Base-by-base conservation (phyloP, 2,888 invertebrate genomes). In the Alsophila aescularia region DNA sequence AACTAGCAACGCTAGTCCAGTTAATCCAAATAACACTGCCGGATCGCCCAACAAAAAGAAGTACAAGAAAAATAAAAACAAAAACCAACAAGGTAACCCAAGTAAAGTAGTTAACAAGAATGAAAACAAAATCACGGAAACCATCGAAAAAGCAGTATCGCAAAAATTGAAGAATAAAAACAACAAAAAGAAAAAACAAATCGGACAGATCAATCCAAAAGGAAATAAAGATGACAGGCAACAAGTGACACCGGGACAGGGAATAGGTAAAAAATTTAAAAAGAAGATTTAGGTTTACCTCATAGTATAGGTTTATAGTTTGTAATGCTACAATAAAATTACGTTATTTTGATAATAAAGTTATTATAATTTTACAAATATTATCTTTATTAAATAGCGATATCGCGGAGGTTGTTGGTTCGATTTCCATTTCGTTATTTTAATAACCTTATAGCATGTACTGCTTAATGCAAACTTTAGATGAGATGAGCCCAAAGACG, bases 111-210 rank as follows among this genome's bases (percentile, higher is more conserved):
- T 52, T 4, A 52, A 47, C 15, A 64, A 78, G 69, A 74, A 69
- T 56, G 66, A 76, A 69, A 62, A 65, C 5, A 75, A 76, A 70
- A 66, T 88, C 5, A 76, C 83, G 9, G 81, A 83, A 43, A 73
- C 75, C 21, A 42, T 81, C 0, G 79, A 83, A 69, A 70, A 75
- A 4, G 73, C 69, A 48, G 81, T 74, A 34, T 75, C 88, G 2
- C 82, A 79, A 52, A 87, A 87, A 64, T 57, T 90, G 2, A 90
- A 89, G 70, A 83, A 81, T 24, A 75, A 83, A 56, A 64, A 75
- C 7, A 85, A 85, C 7, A 85, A 85, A 52, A 87, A 85, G 60
- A 78, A 84, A 40, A 83, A 89, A 57, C 72, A 80, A 66, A 84
- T 90, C 59, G 90, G 90, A 40, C 75, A 84, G 53, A 47, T 87